Evolutionary conservation across 2,113 vertebrate species (phyloP).

Genomic region (Delphinus delphis): DNA sequence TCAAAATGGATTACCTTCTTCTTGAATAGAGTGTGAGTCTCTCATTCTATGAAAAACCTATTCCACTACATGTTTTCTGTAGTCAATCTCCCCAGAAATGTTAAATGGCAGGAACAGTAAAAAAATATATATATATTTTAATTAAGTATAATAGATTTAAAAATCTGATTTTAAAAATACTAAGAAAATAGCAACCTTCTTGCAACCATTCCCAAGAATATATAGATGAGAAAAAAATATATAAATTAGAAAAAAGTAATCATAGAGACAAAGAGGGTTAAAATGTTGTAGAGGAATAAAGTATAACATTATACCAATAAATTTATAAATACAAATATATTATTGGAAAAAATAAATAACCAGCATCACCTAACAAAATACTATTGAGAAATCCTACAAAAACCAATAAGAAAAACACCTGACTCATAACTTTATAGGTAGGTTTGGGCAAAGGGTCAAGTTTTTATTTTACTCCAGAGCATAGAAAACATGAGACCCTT

Average conservation of each 20-base stretch:
- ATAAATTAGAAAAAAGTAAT: neutral
- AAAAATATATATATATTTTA: neutral
- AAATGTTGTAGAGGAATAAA: neutral
- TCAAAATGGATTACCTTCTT: neutral
- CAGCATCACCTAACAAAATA: neutral
- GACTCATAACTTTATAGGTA: neutral
- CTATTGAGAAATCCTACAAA: neutral
- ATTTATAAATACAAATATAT: neutral
- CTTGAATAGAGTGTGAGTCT: neutral
- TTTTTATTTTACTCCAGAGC: neutral
- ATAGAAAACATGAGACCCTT: neutral
- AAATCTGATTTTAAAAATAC: neutral
- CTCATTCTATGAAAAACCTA: neutral
- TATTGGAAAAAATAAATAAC: neutral
- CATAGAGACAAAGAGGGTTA: neutral
- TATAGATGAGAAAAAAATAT: neutral
- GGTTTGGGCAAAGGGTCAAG: neutral
- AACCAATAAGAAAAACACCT: neutral
- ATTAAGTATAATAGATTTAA: neutral
- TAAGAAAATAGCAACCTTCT: neutral
- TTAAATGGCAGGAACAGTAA: neutral
- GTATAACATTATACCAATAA: neutral
- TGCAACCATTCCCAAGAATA: neutral
- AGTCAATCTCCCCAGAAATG: neutral
- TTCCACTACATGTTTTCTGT: too few relatives aligned